phyloP scores from a whole-genome alignment of 1,140 invertebrate species.

The Acromyrmex heyeri region DNA sequence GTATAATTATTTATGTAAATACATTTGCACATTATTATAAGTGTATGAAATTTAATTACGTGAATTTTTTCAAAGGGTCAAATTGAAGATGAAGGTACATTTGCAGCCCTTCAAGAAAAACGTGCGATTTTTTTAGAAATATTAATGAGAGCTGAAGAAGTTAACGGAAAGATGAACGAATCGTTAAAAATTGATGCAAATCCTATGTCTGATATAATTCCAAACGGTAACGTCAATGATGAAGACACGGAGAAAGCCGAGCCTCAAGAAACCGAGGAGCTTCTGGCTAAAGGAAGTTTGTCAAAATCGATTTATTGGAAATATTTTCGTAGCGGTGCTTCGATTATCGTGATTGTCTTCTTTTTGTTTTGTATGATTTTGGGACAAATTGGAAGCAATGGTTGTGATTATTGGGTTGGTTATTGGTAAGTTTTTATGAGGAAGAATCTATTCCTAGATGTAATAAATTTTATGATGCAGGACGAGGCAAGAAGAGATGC shows the following conservation, averaged over 20 bases:
- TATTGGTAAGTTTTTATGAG: constrained; percentile 80
- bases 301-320: constrained; percentile 86
- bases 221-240: constrained; percentile 59
- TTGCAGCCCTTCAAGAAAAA: constrained; percentile 82
- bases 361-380: constrained; percentile 84
- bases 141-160: constrained; percentile 36
- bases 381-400: constrained; percentile 86
- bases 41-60: constrained; percentile 34
- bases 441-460: background rate
- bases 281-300: constrained; percentile 88
- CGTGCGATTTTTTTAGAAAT: constrained; percentile 77
- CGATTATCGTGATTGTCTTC: constrained; percentile 82
- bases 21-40: no score
- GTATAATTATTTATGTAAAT: background rate
- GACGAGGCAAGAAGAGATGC: constrained; percentile 82
- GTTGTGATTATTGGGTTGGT: constrained; percentile 89
- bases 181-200: constrained; percentile 15
- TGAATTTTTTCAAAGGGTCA: constrained; percentile 74
- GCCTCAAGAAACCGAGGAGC: constrained; percentile 87
- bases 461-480: constrained; percentile 73
- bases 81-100: constrained; percentile 84
- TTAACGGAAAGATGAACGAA: constrained; percentile 42
- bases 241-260: constrained; percentile 84
- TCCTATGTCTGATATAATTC: background rate
- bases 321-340: constrained; percentile 88